Evolutionary conservation across 2,113 vertebrate genomes (phyloP).

Genomic region (Henicopernis longicauda): DNA sequence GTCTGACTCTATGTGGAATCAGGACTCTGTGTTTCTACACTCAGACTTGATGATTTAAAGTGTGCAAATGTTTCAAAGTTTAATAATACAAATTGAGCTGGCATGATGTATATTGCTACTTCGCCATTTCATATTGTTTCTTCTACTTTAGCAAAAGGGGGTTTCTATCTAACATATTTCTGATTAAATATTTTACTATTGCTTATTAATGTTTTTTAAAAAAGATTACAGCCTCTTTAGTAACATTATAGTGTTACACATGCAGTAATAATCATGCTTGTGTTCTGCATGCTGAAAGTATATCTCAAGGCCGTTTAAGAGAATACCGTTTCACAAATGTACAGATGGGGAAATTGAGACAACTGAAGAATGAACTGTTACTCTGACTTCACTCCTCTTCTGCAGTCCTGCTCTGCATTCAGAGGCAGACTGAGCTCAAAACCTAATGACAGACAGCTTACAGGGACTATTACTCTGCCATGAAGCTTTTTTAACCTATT

Average conservation of each 20-base stretch:
- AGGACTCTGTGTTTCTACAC: neutral
- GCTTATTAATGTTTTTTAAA: neutral
- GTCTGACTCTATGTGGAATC: neutral
- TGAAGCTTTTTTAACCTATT: neutral
- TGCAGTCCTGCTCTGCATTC: neutral
- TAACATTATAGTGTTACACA: neutral
- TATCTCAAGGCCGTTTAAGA: neutral
- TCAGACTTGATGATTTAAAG: neutral
- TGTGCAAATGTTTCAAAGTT: neutral
- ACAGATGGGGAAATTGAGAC: neutral
- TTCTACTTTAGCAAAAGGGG: neutral
- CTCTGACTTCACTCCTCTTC: neutral
- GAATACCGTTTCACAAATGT: neutral
- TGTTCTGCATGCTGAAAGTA: neutral
- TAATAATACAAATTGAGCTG: neutral
- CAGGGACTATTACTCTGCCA: neutral
- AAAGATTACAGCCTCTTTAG: neutral
- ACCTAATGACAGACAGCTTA: neutral
- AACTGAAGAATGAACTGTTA: neutral
- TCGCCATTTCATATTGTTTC: neutral
- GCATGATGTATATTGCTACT: neutral
- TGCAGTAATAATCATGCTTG: neutral
- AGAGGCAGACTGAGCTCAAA: neutral
- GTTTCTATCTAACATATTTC: neutral
- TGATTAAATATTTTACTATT: neutral